A percentile compares a stretch with the other conserved stretches of the same genome.
phyloP scores from a whole-genome alignment of 1,140 invertebrate species.

The Anthonomus grandis region DNA sequence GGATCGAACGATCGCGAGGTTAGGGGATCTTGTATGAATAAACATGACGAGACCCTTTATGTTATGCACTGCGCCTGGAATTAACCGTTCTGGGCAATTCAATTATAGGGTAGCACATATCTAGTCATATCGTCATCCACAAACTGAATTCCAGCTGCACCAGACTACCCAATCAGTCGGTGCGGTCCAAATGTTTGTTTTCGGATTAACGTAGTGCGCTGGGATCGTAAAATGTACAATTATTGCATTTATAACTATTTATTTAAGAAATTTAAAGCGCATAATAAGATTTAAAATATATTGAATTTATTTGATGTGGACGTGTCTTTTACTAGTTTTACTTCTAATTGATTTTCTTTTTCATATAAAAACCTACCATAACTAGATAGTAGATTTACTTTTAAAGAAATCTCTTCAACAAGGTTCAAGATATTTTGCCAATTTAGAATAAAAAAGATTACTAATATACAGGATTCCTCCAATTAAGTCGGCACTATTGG shows the following conservation, averaged over 20 bases:
- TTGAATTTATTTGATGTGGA: no score
- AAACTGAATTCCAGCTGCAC: background rate
- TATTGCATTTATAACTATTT: background rate
- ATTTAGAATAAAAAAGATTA: no score
- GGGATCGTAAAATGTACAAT: background rate
- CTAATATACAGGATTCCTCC: no score
- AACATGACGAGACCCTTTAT: constrained; percentile 42
- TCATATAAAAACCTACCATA: no score
- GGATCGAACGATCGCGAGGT: no score
- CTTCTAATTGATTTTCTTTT: no score
- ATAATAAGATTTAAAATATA: background rate
- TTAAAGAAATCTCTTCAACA: no score
- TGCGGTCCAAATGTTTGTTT: background rate
- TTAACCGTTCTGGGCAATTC: constrained; percentile 45
- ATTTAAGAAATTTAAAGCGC: background rate
- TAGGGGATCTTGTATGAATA: constrained; percentile 36
- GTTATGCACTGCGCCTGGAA: constrained; percentile 41
- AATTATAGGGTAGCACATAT: constrained; percentile 41
- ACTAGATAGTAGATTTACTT: no score
- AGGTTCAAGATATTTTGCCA: no score
- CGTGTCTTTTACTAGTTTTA: no score
- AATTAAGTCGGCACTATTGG: no score
- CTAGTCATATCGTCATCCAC: constrained; percentile 14
- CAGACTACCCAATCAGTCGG: background rate
- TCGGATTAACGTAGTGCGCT: background rate